A percentile compares a stretch with the other conserved stretches of the same genome.
phyloP scores from a whole-genome alignment of 2,113 vertebrate genomes.

The Nannobrachium achirus region DNA sequence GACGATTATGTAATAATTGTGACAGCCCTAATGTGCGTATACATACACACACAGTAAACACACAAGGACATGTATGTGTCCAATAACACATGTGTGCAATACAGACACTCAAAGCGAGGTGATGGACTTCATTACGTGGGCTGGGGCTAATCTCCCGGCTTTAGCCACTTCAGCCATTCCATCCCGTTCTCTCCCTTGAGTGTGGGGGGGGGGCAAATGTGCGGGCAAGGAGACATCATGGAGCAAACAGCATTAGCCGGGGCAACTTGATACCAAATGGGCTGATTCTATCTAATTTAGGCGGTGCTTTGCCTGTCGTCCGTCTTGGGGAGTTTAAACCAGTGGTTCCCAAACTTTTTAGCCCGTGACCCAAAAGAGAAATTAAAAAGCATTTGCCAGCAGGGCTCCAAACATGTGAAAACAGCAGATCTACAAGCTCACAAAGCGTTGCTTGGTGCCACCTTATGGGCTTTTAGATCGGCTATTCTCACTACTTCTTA shows the following conservation, averaged over 20 bases:
- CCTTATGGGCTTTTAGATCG: too few relatives aligned
- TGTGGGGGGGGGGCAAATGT: conserved; percentile 1
- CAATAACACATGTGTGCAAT: not conserved
- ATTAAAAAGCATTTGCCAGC: too few relatives aligned
- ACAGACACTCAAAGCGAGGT: not conserved
- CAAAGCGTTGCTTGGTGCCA: too few relatives aligned
- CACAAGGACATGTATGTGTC: conserved; percentile 3
- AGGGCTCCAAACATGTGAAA: too few relatives aligned
- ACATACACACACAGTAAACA: too few relatives aligned
- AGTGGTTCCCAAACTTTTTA: too few relatives aligned
- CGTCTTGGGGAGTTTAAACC: conserved; percentile 35
- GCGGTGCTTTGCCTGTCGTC: not conserved
- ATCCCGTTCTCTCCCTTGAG: not conserved
- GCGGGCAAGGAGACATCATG: not conserved
- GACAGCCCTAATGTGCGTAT: too few relatives aligned
- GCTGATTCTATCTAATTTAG: conserved; percentile 31
- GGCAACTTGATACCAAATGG: conserved; percentile 30
- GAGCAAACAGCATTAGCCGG: conserved; percentile 13
- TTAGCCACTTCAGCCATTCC: conserved; percentile 1
- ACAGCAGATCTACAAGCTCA: too few relatives aligned
- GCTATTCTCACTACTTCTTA: too few relatives aligned
- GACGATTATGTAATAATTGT: too few relatives aligned
- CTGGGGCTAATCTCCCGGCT: conserved; percentile 1
- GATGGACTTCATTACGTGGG: not conserved
- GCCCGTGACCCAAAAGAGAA: too few relatives aligned